Evolutionary conservation across 2,888 invertebrate species (phyloP).

Genomic region (Protophormia terraenovae): DNA sequence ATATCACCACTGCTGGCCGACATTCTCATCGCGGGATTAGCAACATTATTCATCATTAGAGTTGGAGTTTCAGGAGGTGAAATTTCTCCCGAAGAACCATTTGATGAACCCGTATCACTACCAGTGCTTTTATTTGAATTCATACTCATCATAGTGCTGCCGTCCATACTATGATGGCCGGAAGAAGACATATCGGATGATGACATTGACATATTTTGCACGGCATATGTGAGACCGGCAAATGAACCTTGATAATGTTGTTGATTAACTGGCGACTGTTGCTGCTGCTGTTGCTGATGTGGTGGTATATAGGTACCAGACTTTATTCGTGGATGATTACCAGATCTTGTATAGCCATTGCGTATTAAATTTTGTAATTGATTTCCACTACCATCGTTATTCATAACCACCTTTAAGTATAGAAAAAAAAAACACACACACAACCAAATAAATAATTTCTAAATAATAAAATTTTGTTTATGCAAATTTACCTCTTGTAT

Average conservation of each 20-base stretch:
- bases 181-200: constrained; percentile 69
- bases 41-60: constrained; percentile 71
- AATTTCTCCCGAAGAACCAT: constrained; percentile 80
- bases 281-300: constrained; percentile 76
- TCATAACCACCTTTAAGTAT: constrained; percentile 74
- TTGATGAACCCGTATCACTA: constrained; percentile 81
- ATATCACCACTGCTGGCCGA: constrained; percentile 70
- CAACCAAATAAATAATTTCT: not conserved
- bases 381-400: constrained; percentile 76
- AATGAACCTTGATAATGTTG: constrained; percentile 77
- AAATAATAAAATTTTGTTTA: no score
- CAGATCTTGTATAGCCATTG: constrained; percentile 79
- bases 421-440: not conserved
- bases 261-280: constrained; percentile 74
- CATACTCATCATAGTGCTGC: constrained; percentile 70
- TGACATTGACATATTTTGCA: constrained; percentile 78
- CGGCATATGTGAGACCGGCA: constrained; percentile 71
- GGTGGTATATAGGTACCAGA: constrained; percentile 77
- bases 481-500: constrained; percentile 79
- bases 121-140: constrained; percentile 78
- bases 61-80: constrained; percentile 81
- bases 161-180: constrained; percentile 70
- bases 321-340: constrained; percentile 78
- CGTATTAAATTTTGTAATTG: constrained; percentile 79
- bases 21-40: constrained; percentile 69